Evolutionary conservation across 2,113 vertebrate genomes (phyloP), one percentile per base, ranked within the genome.

Genomic region (Thamnophis sirtalis): DNA sequence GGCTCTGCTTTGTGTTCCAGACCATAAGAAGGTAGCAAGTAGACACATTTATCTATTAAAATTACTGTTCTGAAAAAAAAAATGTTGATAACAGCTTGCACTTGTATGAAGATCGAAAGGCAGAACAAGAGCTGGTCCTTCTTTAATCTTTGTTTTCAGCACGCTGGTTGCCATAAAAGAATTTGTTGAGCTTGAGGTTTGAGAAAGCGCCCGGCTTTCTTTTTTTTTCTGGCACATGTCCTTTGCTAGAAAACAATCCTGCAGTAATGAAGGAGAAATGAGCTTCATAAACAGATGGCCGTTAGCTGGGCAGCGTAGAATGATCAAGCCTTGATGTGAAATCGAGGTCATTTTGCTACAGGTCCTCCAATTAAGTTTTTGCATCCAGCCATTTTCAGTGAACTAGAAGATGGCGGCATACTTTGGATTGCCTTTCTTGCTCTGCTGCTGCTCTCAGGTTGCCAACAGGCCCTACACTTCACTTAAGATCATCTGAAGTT

Each of bases 261-360:
- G 86, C 0, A 43, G 17, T n/a, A 90, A 84, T 0, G 73, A 56
- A 63, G 84, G 5, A 28, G 15, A 48, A 86, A 43, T 24, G 43
- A 55, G 51, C 21, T 17, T 38, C 4, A 50, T 26, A 92, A 91
- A 89, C 91, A 92, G 10, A 1, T 89, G n/a, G 54, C 63, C 55
- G 63, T 92, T 94, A 91, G 6, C 88, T 94, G 89, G 63, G 55
- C 24, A 86, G 4, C 24, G 51, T 0, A 0, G 9, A 53, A 90
- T 55, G 21, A 94, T 9, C 86, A 93, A 93, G 0, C 6, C 53
- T 49, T 92, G 89, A 87, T 48, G 21, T 87, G 38, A 91, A 90
- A 3, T 0, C 84, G 28, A 55, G 26, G 24, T 56, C 84, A 90
- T 85, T 33, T 84, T 90, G 9, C 13, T 55, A 48, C 15, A 90